Evolutionary conservation across 2,888 invertebrate genomes (phyloP).

Genomic region (Noctua pronuba): DNA sequence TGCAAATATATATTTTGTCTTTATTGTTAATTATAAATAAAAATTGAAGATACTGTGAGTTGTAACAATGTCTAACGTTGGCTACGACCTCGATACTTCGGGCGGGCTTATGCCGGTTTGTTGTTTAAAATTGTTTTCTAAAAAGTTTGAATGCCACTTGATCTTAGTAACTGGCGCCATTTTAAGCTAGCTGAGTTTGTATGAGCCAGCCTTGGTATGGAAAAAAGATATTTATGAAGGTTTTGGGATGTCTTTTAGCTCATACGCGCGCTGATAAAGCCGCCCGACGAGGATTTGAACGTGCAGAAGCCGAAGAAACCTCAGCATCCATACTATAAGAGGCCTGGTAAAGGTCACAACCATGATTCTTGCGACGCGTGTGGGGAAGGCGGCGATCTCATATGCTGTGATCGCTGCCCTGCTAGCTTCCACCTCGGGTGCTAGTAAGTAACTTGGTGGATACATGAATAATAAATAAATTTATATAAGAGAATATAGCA

Average conservation of each 20-base stretch:
- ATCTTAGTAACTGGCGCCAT: slow-evolving; percentile 75
- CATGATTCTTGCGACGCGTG: slow-evolving; percentile 98
- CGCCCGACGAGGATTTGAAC: slow-evolving; percentile 94
- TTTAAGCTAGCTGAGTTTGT: slow-evolving; percentile 63
- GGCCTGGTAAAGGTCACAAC: slow-evolving; percentile 97
- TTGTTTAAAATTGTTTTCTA: slow-evolving; percentile 78
- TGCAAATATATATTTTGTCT: slow-evolving; percentile 37
- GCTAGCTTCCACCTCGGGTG: slow-evolving; percentile 98
- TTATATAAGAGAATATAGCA: neutral
- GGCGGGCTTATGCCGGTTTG: slow-evolving; percentile 97
- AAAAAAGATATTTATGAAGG: slow-evolving; percentile 30
- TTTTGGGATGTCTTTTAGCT: slow-evolving; percentile 90
- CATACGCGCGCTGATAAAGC: slow-evolving; percentile 96
- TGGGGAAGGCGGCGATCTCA: slow-evolving; percentile 97
- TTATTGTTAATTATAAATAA: slow-evolving; percentile 46
- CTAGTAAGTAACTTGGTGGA: slow-evolving; percentile 92
- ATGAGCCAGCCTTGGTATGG: slow-evolving; percentile 34
- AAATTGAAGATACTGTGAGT: slow-evolving; percentile 55
- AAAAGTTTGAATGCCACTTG: slow-evolving; percentile 52
- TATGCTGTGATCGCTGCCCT: slow-evolving; percentile 98
- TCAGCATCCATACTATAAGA: slow-evolving; percentile 95
- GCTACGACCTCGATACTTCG: slow-evolving; percentile 94
- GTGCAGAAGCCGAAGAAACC: slow-evolving; percentile 91
- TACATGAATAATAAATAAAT: slow-evolving; percentile 28
- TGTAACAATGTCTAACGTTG: slow-evolving; percentile 87